Evolutionary conservation across 2,888 invertebrate genomes (phyloP), one percentile per base, ranked within the genome.

Genomic region (Ditula angustiorana): DNA sequence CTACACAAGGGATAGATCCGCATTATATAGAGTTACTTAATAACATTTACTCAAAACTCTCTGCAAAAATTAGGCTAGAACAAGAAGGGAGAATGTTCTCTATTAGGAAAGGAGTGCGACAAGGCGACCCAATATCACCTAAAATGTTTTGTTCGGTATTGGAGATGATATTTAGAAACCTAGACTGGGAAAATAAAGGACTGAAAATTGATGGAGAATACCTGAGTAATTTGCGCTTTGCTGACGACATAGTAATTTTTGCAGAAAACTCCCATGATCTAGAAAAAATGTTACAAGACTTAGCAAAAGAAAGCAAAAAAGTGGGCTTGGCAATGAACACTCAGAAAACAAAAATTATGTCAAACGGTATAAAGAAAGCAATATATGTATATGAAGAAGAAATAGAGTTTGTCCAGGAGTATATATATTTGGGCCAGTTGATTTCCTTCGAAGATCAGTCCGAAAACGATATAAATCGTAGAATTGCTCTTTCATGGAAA

Each of bases 1-100:
- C n/a, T 37, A n/a, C 35, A 37, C 65, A 55, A 55, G 59, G 59
- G 5, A 35, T 60, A 58, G 7, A 58, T 0, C 16, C n/a, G 1
- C 23, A 58, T 13, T 23, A 24, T 30, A 49, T 19, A 33, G 10
- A 21, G 23, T n/a, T 16, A n/a, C 11, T 46, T 23, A 13, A 23
- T 2, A 16, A 46, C 10, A 23, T 46, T 2, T 46, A 46, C 8
- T 21, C 11, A 23, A 46, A 46, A 7, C 8, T 13, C 11, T 11
- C 10, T 21, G 46, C 24, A 10, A 23, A 10, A 11, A 8, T 46
- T 2, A 46, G n/a, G n/a, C 4, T 23, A 23, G 46, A 46, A n/a
- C 8, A n/a, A n/a, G 21, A 21, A 46, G 46, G 46, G 21, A 16
- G 16, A 10, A 3, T 21, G 2, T 46, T 46, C n/a, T 3, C 21